Percentiles rank a stretch among this genome's conserved stretches.
These are phyloP conservation scores for Tyto alba DNA, from an alignment of 2,113 vertebrate genomes.

Conservation along the genomic window DNA sequence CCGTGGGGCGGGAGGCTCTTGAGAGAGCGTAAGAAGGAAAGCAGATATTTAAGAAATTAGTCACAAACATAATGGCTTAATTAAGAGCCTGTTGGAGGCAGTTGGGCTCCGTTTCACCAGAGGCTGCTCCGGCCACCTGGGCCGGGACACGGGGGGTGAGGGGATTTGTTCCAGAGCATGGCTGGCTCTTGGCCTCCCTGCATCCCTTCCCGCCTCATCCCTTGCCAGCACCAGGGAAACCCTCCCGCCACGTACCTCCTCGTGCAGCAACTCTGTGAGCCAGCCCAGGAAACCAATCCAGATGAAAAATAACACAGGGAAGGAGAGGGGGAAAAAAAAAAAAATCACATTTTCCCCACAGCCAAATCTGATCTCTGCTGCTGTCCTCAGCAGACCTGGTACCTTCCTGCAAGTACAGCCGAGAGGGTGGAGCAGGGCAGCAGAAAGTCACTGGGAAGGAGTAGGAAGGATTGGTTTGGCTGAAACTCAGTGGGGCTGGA, in stretches of 20 bases:
- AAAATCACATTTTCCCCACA: background rate
- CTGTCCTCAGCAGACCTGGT: background rate
- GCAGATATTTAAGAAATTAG: conserved; percentile 59
- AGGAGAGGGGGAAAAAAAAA: background rate
- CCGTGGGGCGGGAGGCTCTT: background rate
- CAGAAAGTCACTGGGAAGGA: background rate
- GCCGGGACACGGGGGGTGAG: rapidly evolving
- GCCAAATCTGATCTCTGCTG: background rate
- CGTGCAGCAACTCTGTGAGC: rapidly evolving
- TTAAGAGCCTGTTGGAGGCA: conserved; percentile 15
- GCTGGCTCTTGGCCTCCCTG: background rate
- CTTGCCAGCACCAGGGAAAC: rapidly evolving
- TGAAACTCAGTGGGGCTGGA: background rate
- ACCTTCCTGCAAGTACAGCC: background rate
- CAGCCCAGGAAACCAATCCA: background rate
- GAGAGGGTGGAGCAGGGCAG: background rate
- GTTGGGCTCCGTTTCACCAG: background rate
- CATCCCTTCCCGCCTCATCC: background rate
- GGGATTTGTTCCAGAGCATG: background rate
- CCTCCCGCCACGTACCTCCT: background rate
- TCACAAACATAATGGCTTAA: conserved; percentile 39
- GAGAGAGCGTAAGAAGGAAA: conserved; percentile 14
- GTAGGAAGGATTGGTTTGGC: background rate
- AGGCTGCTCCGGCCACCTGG: background rate
- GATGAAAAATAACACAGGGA: background rate